Evolutionary conservation across 2,113 vertebrate species (phyloP).

Genomic region (Excalfactoria chinensis): DNA sequence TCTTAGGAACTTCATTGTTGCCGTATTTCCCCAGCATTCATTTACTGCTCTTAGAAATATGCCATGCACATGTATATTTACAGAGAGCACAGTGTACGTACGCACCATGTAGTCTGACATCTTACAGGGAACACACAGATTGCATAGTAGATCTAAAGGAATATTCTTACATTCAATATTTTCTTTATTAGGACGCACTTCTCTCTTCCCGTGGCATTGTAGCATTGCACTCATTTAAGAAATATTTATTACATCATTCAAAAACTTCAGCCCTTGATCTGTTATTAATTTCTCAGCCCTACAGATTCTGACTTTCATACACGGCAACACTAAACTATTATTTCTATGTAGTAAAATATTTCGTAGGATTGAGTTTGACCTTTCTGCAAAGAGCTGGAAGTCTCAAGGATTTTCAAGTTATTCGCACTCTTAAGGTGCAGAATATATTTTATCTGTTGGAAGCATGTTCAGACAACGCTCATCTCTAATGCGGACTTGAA

Average conservation of each 20-base stretch:
- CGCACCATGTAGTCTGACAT: conserved; percentile 55
- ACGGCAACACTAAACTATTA: conserved; percentile 2
- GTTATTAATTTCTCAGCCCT: conserved; percentile 29
- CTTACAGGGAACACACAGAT: conserved; percentile 63
- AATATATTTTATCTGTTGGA: conserved; percentile 34
- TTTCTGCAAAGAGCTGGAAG: not conserved
- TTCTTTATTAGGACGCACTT: conserved; percentile 62
- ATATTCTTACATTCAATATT: conserved; percentile 64
- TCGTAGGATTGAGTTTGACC: not conserved
- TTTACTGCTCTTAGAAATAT: conserved; percentile 67
- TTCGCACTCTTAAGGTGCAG: conserved; percentile 27
- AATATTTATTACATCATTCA: conserved; percentile 30
- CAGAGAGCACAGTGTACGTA: conserved; percentile 61
- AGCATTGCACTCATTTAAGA: conserved; percentile 38
- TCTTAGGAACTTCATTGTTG: conserved; percentile 74
- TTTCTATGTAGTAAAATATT: conserved; percentile 14
- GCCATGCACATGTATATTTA: conserved; percentile 73
- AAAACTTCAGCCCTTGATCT: conserved; percentile 24
- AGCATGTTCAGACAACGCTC: conserved; percentile 19
- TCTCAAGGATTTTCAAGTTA: conserved; percentile 8
- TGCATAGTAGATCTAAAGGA: conserved; percentile 65
- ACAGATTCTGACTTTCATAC: not conserved
- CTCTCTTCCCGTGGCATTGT: conserved; percentile 16
- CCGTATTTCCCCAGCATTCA: conserved; percentile 59
- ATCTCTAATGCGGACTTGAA: conserved; percentile 44